Base-by-base conservation (phyloP, 2,113 vertebrate species). In the Climacteris rufus region DNA sequence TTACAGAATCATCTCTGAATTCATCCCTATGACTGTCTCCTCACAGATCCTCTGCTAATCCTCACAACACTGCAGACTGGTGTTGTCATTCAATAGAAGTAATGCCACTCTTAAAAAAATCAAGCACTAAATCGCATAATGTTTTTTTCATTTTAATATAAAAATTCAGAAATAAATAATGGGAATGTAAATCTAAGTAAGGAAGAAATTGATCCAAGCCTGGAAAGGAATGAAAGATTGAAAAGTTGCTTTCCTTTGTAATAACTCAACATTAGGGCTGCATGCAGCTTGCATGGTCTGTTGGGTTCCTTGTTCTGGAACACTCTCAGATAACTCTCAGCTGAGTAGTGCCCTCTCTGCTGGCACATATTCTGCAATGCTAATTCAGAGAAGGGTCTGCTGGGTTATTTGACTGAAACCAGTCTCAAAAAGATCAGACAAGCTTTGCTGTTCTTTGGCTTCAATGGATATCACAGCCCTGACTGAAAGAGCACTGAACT, bases 401-500 rank as follows among this genome's bases (percentile, higher is more conserved):
- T 59, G 70, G 42, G 54, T 77, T 89, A 42, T 77, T 79, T 69
- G 53, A 57, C 66, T 89, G 83, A 91, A 91, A 90, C 33, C 0
- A 85, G 54, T 56, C 78, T 86, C 78, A 47, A 59, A 93, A 71
- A 89, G 49, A 94, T 87, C 66, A 75, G 93, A 70, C 45, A 68
- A 85, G 68, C 79, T 93, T 91, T 93, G 59, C 90, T 83, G 74
- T 79, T 85, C 84, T 91, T 85, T 74, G 47, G 35, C 78, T 95
- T 74, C 93, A 79, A 52, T 66, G 50, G 35, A 56, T 93, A 90
- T 57, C 54, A 25, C 76, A 94, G 90, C 20, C 59, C 79, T 83
- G 77, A 57, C 53, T 69, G 85, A 82, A 93, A 74, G 47, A 81
- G 20, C 35, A 9, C 56, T 84, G 74, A 85, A 69, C 74, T 78